Evolutionary conservation across 2,888 invertebrate genomes (phyloP), one percentile per base, ranked within the genome.

Genomic region (Hoplodrina ambigua): DNA sequence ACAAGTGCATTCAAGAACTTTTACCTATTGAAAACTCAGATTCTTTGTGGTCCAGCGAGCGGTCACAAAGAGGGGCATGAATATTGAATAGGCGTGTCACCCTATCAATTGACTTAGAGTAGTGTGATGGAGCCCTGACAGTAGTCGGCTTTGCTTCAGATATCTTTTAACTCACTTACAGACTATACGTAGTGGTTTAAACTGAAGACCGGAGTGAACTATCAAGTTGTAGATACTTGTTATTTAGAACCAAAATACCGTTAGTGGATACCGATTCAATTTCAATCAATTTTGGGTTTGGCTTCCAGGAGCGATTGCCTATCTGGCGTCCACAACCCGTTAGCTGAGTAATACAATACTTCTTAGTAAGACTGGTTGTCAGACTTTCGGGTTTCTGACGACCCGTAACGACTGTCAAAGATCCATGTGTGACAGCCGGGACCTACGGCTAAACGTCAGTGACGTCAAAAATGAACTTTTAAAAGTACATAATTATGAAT

Each of bases 51-150:
- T 50, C 67, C 77, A 69, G 66, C 65, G 69, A 69, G 66, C 65
- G 69, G 62, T 57, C 83, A 88, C 87, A 90, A 91, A 92, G 89
- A 65, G 83, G 81, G 68, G 68, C 69, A 92, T 94, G 94, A 94
- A 94, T 94, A 94, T 94, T 94, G 85, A 94, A 87, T 81, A 89
- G 88, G 83, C 78, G 56, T 59, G 90, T 90, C 87, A 86, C 87
- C 81, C 88, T 92, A 92, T 92, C 91, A 91, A 91, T 89, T 92
- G 89, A 86, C 11, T 20, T 50, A 66, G 87, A 84, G 84, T 84
- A 76, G 83, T 81, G 62, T 82, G 60, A 64, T 20, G 61, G 13
- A 41, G 41, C 33, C n/a, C 46, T 17, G 65, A 44, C 15, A 1
- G 57, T 49, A n/a, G 52, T 55, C 41, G 37, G 17, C 15, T 33